Conservation (phyloP, 2,797 vertebrate genomes). For the Poeciliopsis turneri region DNA sequence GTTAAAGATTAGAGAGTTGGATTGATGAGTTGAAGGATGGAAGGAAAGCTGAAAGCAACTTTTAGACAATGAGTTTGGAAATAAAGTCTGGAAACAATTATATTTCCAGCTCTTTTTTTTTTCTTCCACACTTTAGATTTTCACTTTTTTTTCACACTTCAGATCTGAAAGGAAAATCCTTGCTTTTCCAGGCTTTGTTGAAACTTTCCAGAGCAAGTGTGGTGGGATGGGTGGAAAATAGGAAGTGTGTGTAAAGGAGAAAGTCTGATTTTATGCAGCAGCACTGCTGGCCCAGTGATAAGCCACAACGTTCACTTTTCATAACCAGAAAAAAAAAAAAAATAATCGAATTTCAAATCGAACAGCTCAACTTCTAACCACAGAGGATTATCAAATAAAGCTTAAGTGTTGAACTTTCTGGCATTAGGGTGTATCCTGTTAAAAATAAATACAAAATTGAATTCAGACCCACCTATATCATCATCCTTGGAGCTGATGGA, state of each 20-base stretch:
- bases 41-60: background rate
- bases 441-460: background rate
- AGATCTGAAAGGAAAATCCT: background rate
- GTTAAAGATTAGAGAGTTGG: background rate
- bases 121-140: background rate
- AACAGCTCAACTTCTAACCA: conserved; percentile 11
- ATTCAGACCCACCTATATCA: conserved; percentile 83
- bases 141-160: background rate
- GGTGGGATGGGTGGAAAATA: background rate
- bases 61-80: background rate
- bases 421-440: background rate
- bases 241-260: conserved; percentile 33
- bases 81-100: background rate
- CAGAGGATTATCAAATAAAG: background rate
- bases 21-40: background rate
- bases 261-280: conserved; percentile 50
- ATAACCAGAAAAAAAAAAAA: conserved; percentile 46
- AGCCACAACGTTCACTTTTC: conserved; percentile 57
- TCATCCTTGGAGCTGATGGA: conserved; percentile 80
- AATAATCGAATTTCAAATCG: conserved; percentile 38
- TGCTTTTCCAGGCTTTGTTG: background rate
- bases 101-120: background rate
- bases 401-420: conserved; percentile 8
- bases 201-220: background rate
- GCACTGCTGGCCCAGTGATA: conserved; percentile 62